Conservation (phyloP, 2,113 vertebrate species). For the Bungarus multicinctus region DNA sequence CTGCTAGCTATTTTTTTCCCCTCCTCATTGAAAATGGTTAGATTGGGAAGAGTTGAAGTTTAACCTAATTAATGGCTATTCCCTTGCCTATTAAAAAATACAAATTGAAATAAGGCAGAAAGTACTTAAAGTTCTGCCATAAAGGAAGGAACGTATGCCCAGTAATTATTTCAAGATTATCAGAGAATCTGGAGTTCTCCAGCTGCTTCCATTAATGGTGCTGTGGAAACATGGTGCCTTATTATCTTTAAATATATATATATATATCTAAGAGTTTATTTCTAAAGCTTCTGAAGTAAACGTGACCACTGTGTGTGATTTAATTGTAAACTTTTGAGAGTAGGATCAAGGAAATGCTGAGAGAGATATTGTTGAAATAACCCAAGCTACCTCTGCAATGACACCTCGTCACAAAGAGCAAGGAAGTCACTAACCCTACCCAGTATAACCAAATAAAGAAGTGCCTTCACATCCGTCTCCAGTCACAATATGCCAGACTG, state of each 20-base stretch:
- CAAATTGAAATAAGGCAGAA: slow-evolving; percentile 17
- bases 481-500: not conserved
- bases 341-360: not conserved
- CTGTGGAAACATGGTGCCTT: not conserved
- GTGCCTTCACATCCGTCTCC: not conserved
- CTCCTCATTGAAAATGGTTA: not conserved
- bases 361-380: not conserved
- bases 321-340: not conserved
- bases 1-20: not conserved
- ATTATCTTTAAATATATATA: too few species aligned
- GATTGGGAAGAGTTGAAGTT: not conserved
- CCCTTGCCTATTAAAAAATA: slow-evolving; percentile 4
- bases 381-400: not conserved
- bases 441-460: not conserved
- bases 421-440: not conserved
- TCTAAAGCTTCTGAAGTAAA: not conserved
- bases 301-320: not conserved
- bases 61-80: slow-evolving; percentile 15
- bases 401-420: not conserved
- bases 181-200: not conserved
- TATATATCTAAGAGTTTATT: not conserved
- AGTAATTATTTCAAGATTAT: slow-evolving; percentile 4
- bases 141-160: not conserved
- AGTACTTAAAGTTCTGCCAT: slow-evolving; percentile 17
- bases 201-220: not conserved